phyloP scores from a whole-genome alignment of 2,888 invertebrate genomes.

The Hirtodrosophila cameraria region DNA sequence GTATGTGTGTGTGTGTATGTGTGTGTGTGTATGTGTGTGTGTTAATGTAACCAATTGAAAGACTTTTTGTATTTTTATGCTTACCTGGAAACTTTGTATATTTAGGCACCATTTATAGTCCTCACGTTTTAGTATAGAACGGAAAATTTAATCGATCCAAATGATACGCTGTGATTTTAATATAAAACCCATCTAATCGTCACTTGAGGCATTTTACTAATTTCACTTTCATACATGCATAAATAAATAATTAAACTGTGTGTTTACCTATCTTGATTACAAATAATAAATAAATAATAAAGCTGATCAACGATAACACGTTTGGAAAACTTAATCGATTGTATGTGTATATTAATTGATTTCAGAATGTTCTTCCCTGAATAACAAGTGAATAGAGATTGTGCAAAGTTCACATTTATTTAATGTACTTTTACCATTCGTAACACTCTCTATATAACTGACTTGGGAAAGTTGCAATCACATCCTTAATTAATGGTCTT shows the following conservation, averaged over 20 bases:
- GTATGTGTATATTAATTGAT: slow-evolving; percentile 30
- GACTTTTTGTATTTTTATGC: slow-evolving; percentile 53
- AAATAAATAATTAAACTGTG: slow-evolving; percentile 3
- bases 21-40: slow-evolving; percentile 1
- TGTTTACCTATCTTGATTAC: not conserved
- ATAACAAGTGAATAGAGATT: slow-evolving; percentile 1
- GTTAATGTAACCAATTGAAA: slow-evolving; percentile 21
- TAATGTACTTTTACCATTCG: slow-evolving; percentile 23
- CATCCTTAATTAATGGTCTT: not conserved
- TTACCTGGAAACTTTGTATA: slow-evolving; percentile 27
- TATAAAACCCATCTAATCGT: not conserved
- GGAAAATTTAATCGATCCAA: not conserved
- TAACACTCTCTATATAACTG: slow-evolving; percentile 10
- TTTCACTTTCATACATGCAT: slow-evolving; percentile 21
- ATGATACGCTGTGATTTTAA: not conserved
- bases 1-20: slow-evolving; percentile 1
- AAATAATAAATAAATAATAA: not conserved
- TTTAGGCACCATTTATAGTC: slow-evolving; percentile 41
- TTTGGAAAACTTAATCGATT: slow-evolving; percentile 2
- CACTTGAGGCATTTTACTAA: not conserved
- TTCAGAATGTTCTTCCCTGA: slow-evolving; percentile 41
- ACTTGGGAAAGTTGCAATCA: not conserved
- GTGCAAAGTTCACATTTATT: slow-evolving; percentile 39
- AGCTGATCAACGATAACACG: not conserved
- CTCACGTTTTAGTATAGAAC: slow-evolving; percentile 24